Conservation (phyloP, 2,888 invertebrate species). For the Polietes domitor region DNA sequence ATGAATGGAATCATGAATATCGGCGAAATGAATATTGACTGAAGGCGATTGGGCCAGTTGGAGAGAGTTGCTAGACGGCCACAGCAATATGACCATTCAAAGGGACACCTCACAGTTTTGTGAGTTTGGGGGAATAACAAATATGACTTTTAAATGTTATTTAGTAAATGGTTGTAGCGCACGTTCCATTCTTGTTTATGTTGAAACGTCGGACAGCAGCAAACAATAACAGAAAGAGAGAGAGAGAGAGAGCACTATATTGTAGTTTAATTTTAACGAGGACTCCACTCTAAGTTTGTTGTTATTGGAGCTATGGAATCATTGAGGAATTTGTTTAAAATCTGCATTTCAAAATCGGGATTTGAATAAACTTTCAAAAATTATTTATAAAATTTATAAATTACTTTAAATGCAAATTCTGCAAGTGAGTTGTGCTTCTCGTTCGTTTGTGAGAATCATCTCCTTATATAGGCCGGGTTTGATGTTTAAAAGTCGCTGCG, state of each 20-base stretch:
- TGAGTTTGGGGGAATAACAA: background rate
- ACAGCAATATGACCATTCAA: background rate
- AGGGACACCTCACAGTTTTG: background rate
- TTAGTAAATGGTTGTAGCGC: slow-evolving; percentile 42
- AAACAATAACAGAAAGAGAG: slow-evolving; percentile 44
- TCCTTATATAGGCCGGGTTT: too few relatives aligned
- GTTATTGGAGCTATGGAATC: too few relatives aligned
- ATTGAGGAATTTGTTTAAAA: too few relatives aligned
- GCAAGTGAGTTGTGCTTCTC: too few relatives aligned
- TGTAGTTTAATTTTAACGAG: background rate
- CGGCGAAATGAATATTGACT: background rate
- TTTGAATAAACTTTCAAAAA: too few relatives aligned
- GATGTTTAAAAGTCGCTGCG: too few relatives aligned
- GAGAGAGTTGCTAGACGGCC: slow-evolving; percentile 31
- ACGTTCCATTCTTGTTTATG: slow-evolving; percentile 8
- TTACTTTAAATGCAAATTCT: too few relatives aligned
- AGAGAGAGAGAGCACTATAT: background rate
- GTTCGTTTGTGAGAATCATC: too few relatives aligned
- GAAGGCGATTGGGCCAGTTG: background rate
- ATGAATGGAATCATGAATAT: background rate
- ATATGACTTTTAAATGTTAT: slow-evolving; percentile 33
- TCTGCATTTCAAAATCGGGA: too few relatives aligned
- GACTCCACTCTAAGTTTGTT: background rate
- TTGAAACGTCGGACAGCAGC: slow-evolving; percentile 26
- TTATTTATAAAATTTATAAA: too few relatives aligned